A percentile compares a stretch with the other conserved stretches of the same genome.
These are phyloP conservation scores for Chionoecetes opilio DNA, from an alignment of 1,140 invertebrate genomes.

Conservation along the genomic window DNA sequence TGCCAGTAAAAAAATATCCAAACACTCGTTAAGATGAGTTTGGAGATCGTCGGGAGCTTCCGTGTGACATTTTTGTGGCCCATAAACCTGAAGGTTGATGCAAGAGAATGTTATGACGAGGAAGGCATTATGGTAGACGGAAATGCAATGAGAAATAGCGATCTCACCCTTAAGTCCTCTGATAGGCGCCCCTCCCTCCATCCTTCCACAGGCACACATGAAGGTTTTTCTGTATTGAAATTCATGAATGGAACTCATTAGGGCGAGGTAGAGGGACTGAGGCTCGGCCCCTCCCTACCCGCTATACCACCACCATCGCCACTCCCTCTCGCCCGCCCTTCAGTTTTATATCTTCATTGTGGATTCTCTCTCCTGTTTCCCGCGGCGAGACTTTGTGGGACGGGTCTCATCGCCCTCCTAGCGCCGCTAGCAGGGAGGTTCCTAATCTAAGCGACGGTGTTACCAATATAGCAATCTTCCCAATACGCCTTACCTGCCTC, in stretches of 20 bases:
- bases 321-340: not conserved
- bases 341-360: constrained; percentile 20
- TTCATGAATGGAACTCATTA: constrained; percentile 70
- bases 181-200: not conserved
- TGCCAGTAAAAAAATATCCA: constrained; percentile 62
- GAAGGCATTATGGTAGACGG: not conserved
- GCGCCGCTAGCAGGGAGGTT: not conserved
- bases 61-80: constrained; percentile 68
- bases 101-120: not conserved
- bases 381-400: constrained; percentile 1
- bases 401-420: not conserved
- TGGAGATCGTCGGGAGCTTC: constrained; percentile 63
- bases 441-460: not conserved
- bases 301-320: not conserved
- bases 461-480: too few relatives aligned
- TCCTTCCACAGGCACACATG: constrained; percentile 5
- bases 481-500: not conserved
- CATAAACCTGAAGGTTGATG: constrained; percentile 56
- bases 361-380: not conserved
- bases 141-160: not conserved
- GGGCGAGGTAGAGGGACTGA: constrained; percentile 1
- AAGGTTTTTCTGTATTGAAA: constrained; percentile 41
- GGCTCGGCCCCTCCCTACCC: not conserved
- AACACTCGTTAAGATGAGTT: constrained; percentile 71
- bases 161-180: constrained; percentile 41